Evolutionary conservation across 2,888 invertebrate genomes (phyloP).

Genomic region (Pristionchus exspectatus): DNA sequence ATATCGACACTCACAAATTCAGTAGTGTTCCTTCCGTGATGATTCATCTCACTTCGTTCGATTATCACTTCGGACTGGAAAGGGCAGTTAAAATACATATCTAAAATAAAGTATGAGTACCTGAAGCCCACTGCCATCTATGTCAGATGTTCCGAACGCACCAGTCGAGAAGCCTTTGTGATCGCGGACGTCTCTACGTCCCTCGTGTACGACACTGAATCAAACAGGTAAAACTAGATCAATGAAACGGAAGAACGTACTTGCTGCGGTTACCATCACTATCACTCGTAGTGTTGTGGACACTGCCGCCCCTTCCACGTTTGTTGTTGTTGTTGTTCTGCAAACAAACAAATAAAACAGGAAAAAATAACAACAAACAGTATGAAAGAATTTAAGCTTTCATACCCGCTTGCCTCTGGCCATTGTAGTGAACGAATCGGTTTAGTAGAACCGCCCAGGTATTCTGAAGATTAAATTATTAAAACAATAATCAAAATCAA

Average conservation of each 20-base stretch:
- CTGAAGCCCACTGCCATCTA: constrained; percentile 41
- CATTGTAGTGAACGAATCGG: not conserved
- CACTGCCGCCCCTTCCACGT: constrained; percentile 6
- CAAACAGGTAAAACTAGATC: not conserved
- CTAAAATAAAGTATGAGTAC: not conserved
- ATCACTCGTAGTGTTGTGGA: constrained; percentile 23
- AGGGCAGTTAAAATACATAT: not conserved
- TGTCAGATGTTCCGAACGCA: constrained; percentile 44
- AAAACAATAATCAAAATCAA: not conserved
- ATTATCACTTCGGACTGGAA: not conserved
- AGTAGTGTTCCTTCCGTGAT: not conserved
- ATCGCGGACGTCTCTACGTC: not conserved
- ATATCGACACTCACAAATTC: not conserved
- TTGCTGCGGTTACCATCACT: not conserved
- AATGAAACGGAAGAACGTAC: not conserved
- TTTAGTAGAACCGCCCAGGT: not conserved
- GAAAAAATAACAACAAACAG: not conserved
- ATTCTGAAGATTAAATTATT: not conserved
- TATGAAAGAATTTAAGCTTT: not conserved
- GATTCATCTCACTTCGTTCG: not conserved
- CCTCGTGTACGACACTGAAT: constrained; percentile 15
- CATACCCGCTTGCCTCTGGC: constrained; percentile 24
- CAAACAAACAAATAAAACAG: not conserved
- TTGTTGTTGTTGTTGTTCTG: not conserved
- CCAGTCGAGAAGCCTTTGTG: constrained; percentile 49